phyloP scores from a whole-genome alignment of 2,888 invertebrate species.

The Cephalotes varians region DNA sequence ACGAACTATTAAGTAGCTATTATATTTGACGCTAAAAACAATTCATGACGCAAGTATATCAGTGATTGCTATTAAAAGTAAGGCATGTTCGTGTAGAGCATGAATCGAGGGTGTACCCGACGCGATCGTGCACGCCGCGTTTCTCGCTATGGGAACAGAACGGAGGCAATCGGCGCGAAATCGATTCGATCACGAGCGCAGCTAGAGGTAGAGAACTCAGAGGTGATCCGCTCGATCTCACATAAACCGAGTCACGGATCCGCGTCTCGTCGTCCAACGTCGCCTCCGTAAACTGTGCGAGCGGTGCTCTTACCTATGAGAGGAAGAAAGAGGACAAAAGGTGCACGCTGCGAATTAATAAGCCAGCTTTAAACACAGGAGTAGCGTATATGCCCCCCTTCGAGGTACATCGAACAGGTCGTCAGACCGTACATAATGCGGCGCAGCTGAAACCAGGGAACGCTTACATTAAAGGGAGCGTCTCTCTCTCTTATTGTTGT shows the following conservation, averaged over 20 bases:
- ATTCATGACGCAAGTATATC: conserved; percentile 8
- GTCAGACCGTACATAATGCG: conserved; percentile 82
- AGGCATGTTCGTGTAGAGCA: conserved; percentile 36
- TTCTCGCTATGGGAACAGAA: conserved; percentile 62
- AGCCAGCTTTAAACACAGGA: conserved; percentile 78
- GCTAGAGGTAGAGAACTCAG: conserved; percentile 45
- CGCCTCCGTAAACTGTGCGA: conserved; percentile 25
- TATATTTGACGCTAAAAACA: conserved; percentile 6
- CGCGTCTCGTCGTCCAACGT: conserved; percentile 54
- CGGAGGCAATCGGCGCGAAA: conserved; percentile 70
- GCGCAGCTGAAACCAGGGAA: conserved; percentile 79
- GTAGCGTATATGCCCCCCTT: conserved; percentile 64
- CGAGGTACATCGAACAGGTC: conserved; percentile 66
- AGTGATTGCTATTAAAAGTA: conserved; percentile 60
- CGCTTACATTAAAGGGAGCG: conserved; percentile 59
- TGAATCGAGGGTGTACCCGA: conserved; percentile 28
- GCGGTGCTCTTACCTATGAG: neutral
- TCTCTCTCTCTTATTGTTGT: conserved; percentile 61
- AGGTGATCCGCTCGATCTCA: conserved; percentile 67
- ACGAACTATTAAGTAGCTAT: neutral
- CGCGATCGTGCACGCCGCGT: conserved; percentile 62
- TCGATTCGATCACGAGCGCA: conserved; percentile 72
- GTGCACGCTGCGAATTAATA: conserved; percentile 83
- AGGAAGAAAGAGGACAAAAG: conserved; percentile 64
- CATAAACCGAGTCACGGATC: conserved; percentile 71